Base-by-base conservation (phyloP, 2,888 invertebrate genomes). In the Eucera pruinosa region DNA sequence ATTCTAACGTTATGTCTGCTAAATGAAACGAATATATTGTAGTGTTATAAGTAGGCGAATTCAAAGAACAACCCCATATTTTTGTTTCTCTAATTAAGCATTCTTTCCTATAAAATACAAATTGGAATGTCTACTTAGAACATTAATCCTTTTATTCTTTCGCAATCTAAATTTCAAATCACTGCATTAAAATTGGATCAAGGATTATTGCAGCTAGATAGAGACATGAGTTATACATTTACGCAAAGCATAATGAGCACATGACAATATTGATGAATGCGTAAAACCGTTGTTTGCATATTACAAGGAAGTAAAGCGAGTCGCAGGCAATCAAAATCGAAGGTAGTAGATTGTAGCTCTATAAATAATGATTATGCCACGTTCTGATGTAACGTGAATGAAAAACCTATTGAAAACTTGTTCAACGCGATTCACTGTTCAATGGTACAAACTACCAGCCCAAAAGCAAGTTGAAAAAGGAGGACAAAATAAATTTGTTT, bases 351-450 rank as follows among this genome's bases (percentile, higher is more conserved):
- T 52, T 61, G 52, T 20, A 36, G 50, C 50, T 48, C 48, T 52
- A 61, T 64, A 57, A 67, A 67, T 75, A 77, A 30, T 39, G 64
- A 74, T 75, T 75, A 48, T 69, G 41, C 50, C 43, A 36, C 45
- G 57, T 43, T 36, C 65, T 25, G 23, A 30, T 71, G 33, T 47
- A 33, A 61, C 18, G 27, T 52, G 58, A 66, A 54, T 30, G 58
- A 71, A 45, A 71, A 69, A 58, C 7, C 41, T 47, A 33, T 55
- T 43, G 20, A 20, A 20, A 20, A 23, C 27, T 30, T 27, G 57
- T 30, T 9, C 13, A 39, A 15, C 9, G 15, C 15, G 7, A 48
- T 45, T 54, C 13, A 25, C 20, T 45, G 45, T 54, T 33, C 2
- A 39, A 30, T 41, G 36, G 23, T 20, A n/a, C n/a, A n/a, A n/a